Evolutionary conservation across 2,888 invertebrate genomes (phyloP), one percentile per base, ranked within the genome.

Genomic region (Gastracanthus pulcherrimus): DNA sequence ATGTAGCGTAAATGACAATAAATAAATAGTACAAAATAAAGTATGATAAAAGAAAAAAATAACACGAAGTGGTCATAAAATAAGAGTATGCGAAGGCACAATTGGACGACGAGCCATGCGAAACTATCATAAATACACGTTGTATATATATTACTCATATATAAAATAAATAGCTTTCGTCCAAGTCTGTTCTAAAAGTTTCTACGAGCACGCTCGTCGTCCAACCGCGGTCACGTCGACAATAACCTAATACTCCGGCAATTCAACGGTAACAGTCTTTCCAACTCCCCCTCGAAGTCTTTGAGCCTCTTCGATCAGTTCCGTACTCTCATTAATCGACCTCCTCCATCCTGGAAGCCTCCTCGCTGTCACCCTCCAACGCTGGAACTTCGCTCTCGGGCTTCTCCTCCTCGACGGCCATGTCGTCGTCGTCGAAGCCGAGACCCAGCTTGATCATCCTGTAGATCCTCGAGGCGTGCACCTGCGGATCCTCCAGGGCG

Each of bases 401-500:
- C 13, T 94, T 92, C 76, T 95, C 95, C 84, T 96, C 96, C 5
- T 94, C 94, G 64, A 94, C 94, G 91, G 95, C 94, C 0, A 95
- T 94, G 87, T 98, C 98, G 82, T 98, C 99, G 86, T 99, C 99
- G 91, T 99, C 99, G 87, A 99, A 98, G 80, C 98, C 98, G 90
- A 99, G 95, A 91, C 99, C 99, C 71, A 99, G 94, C 93, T 99
- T 99, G 94, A 99, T 98, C 99, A 99, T 99, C 86, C 99, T 94
- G 93, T 99, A 98, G 92, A 99, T 99, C 86, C 99, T 94, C 80
- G 96, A 95, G 70, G 99, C 98, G 89, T 99, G 99, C 0, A 97
- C 95, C 90, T 96, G 96, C 9, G 99, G 99, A 92, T 99, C 98
- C 87, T 99, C 99, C 67, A 99, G 93, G 0, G 97, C 95, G 93